phyloP scores from a whole-genome alignment of 1,140 invertebrate genomes.

The Penaeus japonicus region DNA sequence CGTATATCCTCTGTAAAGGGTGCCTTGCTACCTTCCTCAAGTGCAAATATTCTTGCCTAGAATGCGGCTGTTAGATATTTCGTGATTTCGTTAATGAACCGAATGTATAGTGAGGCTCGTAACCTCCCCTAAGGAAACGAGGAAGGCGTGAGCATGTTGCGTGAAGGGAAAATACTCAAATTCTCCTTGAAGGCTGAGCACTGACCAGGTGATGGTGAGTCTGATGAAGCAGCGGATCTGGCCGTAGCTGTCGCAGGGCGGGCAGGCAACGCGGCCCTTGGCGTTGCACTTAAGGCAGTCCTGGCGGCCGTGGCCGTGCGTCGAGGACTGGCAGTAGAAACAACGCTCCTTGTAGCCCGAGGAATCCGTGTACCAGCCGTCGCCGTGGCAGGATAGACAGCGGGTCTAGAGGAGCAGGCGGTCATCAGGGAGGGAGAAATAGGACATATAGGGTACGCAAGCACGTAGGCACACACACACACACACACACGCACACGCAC shows the following conservation, averaged over 20 bases:
- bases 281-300: slow-evolving; percentile 66
- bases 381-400: slow-evolving; percentile 66
- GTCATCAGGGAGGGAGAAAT: background rate
- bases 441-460: background rate
- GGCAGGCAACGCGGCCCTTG: slow-evolving; percentile 66
- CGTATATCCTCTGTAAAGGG: too few species aligned
- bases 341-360: slow-evolving; percentile 65
- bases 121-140: too few species aligned
- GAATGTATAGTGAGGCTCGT: too few species aligned
- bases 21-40: too few species aligned
- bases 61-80: too few species aligned
- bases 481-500: background rate
- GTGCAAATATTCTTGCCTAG: too few species aligned
- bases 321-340: slow-evolving; percentile 65
- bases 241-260: slow-evolving; percentile 66
- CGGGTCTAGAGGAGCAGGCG: slow-evolving; percentile 61
- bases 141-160: too few species aligned
- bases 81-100: too few species aligned
- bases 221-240: slow-evolving; percentile 68
- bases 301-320: slow-evolving; percentile 65
- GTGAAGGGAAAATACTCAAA: background rate
- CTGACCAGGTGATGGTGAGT: slow-evolving; percentile 68
- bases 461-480: too few species aligned
- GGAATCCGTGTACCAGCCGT: slow-evolving; percentile 64
- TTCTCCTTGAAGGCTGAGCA: slow-evolving; percentile 1